Evolutionary conservation across 2,797 vertebrate genomes (phyloP).

Genomic region (Masticophis lateralis): DNA sequence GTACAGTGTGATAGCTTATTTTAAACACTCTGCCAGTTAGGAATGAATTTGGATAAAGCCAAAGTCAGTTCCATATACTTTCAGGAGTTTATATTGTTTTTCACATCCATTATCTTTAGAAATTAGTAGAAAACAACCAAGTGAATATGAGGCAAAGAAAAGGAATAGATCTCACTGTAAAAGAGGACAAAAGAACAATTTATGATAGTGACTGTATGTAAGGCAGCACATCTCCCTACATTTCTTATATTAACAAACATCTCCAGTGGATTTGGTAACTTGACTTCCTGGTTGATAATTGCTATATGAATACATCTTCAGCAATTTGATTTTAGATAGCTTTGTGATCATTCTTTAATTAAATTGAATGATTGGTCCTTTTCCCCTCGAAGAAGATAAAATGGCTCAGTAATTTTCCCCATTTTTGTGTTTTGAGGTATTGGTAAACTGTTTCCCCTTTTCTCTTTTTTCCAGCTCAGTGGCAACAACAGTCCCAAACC

Average conservation of each 20-base stretch:
- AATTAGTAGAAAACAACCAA: neutral
- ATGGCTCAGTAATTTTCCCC: neutral
- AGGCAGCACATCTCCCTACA: neutral
- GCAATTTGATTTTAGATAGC: neutral
- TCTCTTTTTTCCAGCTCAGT: constrained; percentile 80
- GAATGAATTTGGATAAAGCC: neutral
- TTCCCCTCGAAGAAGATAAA: neutral
- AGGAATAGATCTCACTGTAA: neutral
- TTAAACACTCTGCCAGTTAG: neutral
- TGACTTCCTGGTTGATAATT: neutral
- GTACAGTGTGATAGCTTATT: neutral
- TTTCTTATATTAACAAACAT: neutral
- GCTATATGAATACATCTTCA: neutral
- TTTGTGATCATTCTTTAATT: neutral
- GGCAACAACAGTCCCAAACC: constrained; percentile 89
- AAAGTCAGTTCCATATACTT: neutral
- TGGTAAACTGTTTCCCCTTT: neutral
- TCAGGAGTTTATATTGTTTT: neutral
- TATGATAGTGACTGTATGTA: neutral
- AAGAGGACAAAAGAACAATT: neutral
- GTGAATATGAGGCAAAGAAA: neutral
- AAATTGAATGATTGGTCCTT: neutral
- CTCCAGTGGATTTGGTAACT: neutral
- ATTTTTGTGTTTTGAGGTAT: neutral
- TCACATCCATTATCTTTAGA: neutral